These are phyloP conservation scores for Cosmopolites sordidus DNA, from an alignment of 2,888 invertebrate genomes.

Conservation along the genomic window DNA sequence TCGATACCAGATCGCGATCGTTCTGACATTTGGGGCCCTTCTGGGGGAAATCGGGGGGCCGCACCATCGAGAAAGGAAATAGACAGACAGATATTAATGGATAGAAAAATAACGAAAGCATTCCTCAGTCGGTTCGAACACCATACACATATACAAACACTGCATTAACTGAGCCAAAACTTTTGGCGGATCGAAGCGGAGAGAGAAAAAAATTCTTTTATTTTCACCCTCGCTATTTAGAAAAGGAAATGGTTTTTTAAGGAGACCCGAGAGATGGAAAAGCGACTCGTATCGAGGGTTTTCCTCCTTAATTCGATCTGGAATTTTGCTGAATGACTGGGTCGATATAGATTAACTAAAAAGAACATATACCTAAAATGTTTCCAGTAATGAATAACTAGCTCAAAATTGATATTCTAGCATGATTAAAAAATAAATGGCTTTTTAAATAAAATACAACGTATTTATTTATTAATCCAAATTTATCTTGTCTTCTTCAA, in stretches of 20 bases:
- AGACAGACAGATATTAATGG: constrained; percentile 68
- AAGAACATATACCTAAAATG: no score
- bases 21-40: not conserved
- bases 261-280: not conserved
- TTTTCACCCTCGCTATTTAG: constrained; percentile 22
- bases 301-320: no score
- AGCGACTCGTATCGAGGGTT: no score
- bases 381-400: no score
- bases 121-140: constrained; percentile 49
- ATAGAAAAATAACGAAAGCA: constrained; percentile 65
- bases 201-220: constrained; percentile 15
- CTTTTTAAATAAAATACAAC: no score
- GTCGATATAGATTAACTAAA: no score
- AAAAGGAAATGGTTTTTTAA: constrained; percentile 24
- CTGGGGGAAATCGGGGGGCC: not conserved
- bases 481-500: no score
- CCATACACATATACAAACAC: constrained; percentile 20
- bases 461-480: no score
- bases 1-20: constrained; percentile 28
- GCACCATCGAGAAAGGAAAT: constrained; percentile 54
- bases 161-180: constrained; percentile 13
- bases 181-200: constrained; percentile 6
- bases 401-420: no score
- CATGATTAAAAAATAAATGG: no score
- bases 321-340: no score